Evolutionary conservation across 1,140 invertebrate species (phyloP).

Genomic region (Plodia interpunctella): DNA sequence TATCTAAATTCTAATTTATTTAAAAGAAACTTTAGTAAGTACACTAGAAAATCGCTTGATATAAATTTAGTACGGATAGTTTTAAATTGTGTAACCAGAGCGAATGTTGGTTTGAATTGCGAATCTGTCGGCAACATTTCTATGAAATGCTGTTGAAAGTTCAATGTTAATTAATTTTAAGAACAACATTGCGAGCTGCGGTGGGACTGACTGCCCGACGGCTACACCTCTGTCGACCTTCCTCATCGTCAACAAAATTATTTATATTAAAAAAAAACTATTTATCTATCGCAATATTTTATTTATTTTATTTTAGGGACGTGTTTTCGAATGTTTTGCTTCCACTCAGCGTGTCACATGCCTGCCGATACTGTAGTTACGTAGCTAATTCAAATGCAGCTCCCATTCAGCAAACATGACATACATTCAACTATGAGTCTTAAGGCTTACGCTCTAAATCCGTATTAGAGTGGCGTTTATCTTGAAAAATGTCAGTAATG

Average conservation of each 20-base stretch:
- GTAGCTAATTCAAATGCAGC: not conserved
- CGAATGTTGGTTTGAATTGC: conserved; percentile 9
- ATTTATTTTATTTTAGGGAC: conserved; percentile 40
- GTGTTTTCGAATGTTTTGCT: conserved; percentile 44
- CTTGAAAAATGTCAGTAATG: too few relatives aligned
- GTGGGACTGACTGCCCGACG: conserved; percentile 14
- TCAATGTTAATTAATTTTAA: conserved; percentile 9
- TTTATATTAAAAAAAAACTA: conserved; percentile 39
- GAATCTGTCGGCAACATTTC: conserved; percentile 7
- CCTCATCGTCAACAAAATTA: conserved; percentile 44
- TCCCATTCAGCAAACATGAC: not conserved
- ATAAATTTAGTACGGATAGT: conserved; percentile 1
- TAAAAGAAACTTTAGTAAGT: not conserved
- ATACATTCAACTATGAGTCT: not conserved
- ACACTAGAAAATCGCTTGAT: not conserved
- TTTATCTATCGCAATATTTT: conserved; percentile 56
- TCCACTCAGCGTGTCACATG: conserved; percentile 15
- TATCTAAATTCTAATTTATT: conserved; percentile 4
- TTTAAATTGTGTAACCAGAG: not conserved
- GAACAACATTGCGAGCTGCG: not conserved
- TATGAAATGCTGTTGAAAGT: conserved; percentile 1
- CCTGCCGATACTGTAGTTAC: not conserved
- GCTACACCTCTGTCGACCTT: conserved; percentile 48
- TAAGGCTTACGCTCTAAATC: not conserved
- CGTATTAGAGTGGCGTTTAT: not conserved